Percentiles rank a stretch among this genome's conserved stretches.
phyloP scores from a whole-genome alignment of 2,113 vertebrate genomes.

The Zeus faber region DNA sequence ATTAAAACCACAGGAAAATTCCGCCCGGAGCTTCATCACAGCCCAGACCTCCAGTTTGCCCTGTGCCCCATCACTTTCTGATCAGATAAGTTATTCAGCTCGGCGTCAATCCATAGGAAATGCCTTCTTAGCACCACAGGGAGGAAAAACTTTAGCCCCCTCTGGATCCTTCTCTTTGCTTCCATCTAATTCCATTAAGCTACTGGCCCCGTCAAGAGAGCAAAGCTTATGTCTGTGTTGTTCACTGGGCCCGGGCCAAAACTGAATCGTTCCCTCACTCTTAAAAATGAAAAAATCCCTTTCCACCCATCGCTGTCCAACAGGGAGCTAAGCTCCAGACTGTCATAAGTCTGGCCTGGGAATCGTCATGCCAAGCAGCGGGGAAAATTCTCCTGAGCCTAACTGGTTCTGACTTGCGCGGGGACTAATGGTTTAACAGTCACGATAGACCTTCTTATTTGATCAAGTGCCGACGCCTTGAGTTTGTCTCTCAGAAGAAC shows the following conservation, averaged over 20 bases:
- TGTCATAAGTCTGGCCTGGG: slow-evolving; percentile 38
- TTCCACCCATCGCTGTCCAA: slow-evolving; percentile 15
- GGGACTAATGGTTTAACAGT: slow-evolving; percentile 53
- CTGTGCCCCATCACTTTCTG: slow-evolving; percentile 17
- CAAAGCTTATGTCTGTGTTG: slow-evolving; percentile 30
- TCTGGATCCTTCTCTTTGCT: slow-evolving; percentile 34
- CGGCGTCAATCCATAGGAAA: slow-evolving; percentile 49
- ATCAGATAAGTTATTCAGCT: slow-evolving; percentile 12
- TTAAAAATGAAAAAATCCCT: slow-evolving; percentile 25
- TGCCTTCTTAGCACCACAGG: slow-evolving; percentile 57
- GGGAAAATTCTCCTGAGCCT: slow-evolving; percentile 50
- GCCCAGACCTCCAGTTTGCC: slow-evolving; percentile 16
- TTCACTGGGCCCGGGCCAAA: slow-evolving; percentile 26
- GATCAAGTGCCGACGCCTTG: slow-evolving; percentile 29
- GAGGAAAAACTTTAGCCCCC: slow-evolving; percentile 43
- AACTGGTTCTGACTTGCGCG: slow-evolving; percentile 53
- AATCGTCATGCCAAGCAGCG: slow-evolving; percentile 57
- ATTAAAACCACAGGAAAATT: neutral
- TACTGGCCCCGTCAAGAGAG: slow-evolving; percentile 23
- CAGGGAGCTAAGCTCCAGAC: slow-evolving; percentile 40
- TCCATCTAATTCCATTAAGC: slow-evolving; percentile 45
- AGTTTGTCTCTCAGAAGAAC: too few species aligned
- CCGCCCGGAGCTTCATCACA: slow-evolving; percentile 26
- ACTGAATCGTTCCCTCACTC: slow-evolving; percentile 17
- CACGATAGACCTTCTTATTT: slow-evolving; percentile 44